Percentiles rank a stretch among this genome's conserved stretches.
Conservation (phyloP, 2,113 vertebrate species). For the Paedocypris sp. region DNA sequence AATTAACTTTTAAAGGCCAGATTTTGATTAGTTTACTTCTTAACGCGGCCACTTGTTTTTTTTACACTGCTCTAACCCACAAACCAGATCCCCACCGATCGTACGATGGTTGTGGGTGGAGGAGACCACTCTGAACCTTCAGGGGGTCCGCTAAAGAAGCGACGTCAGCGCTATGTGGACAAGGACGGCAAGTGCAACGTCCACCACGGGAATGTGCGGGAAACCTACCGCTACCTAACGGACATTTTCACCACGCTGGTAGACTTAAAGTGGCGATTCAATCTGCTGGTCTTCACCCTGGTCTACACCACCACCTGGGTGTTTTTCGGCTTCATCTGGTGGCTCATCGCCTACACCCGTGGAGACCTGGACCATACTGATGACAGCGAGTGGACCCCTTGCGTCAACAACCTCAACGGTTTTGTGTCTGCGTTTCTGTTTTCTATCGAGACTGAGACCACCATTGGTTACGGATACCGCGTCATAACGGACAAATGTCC, state of each 20-base stretch:
- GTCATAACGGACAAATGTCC: conserved; percentile 79
- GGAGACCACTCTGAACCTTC: neutral
- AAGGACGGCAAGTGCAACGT: conserved; percentile 80
- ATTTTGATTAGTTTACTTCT: neutral
- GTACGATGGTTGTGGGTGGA: conserved; percentile 30
- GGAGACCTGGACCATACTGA: conserved; percentile 74
- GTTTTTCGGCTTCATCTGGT: conserved; percentile 81
- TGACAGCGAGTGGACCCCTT: conserved; percentile 70
- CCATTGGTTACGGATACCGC: conserved; percentile 76
- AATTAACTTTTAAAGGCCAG: neutral
- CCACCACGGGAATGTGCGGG: conserved; percentile 72
- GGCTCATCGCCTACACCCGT: conserved; percentile 73
- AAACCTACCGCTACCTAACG: conserved; percentile 76
- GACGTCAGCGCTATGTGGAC: conserved; percentile 73
- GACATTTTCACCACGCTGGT: conserved; percentile 81
- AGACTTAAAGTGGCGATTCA: conserved; percentile 77
- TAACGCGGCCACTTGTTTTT: neutral
- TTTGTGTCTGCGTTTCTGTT: conserved; percentile 79
- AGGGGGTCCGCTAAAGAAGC: conserved; percentile 29
- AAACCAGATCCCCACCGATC: conserved; percentile 38
- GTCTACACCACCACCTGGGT: conserved; percentile 79
- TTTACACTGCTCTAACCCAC: neutral
- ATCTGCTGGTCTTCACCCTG: conserved; percentile 74
- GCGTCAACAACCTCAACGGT: conserved; percentile 78
- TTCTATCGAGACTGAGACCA: conserved; percentile 79